A percentile compares a stretch with the other conserved stretches of the same genome.
These are phyloP conservation scores for Papilio elwesi DNA, from an alignment of 2,888 invertebrate species.

Conservation along the genomic window DNA sequence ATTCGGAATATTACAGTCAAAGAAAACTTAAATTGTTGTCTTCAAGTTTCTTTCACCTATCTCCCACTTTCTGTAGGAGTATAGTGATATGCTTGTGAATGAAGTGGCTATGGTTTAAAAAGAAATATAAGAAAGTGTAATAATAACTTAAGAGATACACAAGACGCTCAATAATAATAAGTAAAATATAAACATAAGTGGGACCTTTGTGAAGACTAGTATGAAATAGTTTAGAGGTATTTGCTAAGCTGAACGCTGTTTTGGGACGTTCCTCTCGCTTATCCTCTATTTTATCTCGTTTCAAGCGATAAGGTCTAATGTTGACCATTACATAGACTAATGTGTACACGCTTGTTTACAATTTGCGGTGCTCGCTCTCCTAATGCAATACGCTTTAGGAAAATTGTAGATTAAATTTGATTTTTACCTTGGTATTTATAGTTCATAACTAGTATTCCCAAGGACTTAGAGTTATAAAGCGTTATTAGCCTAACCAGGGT, in stretches of 20 bases:
- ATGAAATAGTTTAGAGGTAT: neutral
- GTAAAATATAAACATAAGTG: no score
- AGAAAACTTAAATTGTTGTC: no score
- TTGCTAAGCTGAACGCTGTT: neutral
- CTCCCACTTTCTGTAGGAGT: no score
- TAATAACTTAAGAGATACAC: no score
- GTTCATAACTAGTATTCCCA: neutral
- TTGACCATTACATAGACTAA: slow-evolving; percentile 72
- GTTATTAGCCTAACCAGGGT: no score
- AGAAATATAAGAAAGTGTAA: no score
- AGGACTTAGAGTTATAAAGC: neutral
- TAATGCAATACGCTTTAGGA: neutral
- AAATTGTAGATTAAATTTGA: neutral
- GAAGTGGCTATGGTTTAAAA: no score
- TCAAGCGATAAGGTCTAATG: slow-evolving; percentile 67
- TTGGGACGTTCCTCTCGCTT: slow-evolving; percentile 30
- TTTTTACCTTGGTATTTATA: neutral
- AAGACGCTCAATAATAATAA: no score
- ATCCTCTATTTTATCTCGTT: slow-evolving; percentile 63
- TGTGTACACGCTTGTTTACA: slow-evolving; percentile 72
- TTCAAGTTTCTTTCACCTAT: no score
- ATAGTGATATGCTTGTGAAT: no score
- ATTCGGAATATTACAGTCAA: no score
- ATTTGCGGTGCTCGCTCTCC: slow-evolving; percentile 34
- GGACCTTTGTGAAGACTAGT: no score